Evolutionary conservation across 2,797 vertebrate genomes (phyloP), one percentile per base, ranked within the genome.

Genomic region (Tiaroga cobitis): DNA sequence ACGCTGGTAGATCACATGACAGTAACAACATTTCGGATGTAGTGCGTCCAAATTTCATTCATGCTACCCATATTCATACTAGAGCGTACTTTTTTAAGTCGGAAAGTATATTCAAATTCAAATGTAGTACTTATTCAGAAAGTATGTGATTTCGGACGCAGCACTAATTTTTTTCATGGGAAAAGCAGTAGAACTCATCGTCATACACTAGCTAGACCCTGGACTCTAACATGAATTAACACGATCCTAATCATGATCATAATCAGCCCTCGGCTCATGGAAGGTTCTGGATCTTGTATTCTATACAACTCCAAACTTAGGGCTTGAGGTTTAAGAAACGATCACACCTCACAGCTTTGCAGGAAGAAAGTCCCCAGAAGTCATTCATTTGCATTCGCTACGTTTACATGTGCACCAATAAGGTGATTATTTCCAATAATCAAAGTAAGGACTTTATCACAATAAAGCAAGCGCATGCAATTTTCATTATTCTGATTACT

Each of bases 161-260:
- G 29, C 63, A 0, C 26, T 18, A 59, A 78, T 73, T 74, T 80
- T 89, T 89, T 86, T 79, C 26, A 43, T 73, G 43, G 61, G 69
- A 85, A 73, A 81, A 75, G 29, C 29, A 54, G 81, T 74, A 77
- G 70, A 86, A 69, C 86, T 89, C 41, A 83, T 73, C 84, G 77
- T 85, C 46, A 54, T 9, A 59, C 74, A 72, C 56, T 73, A 81
- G 13, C 72, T 51, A 73, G 67, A 72, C 68, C 32, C 65, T 83
- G 54, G 76, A 65, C 51, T 80, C 61, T 59, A 73, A 80, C 63
- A 70, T 29, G 41, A 63, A 37, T 77, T 84, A 79, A 68, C 65
- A 76, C 10, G 6, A 29, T 63, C 32, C 29, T 32, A 76, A n/a
- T n/a, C 43, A 15, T 7, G 6, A 29, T 63, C 32, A 37, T 32